Base-by-base conservation (phyloP, 2,888 invertebrate genomes). In the Tinea trinotella region DNA sequence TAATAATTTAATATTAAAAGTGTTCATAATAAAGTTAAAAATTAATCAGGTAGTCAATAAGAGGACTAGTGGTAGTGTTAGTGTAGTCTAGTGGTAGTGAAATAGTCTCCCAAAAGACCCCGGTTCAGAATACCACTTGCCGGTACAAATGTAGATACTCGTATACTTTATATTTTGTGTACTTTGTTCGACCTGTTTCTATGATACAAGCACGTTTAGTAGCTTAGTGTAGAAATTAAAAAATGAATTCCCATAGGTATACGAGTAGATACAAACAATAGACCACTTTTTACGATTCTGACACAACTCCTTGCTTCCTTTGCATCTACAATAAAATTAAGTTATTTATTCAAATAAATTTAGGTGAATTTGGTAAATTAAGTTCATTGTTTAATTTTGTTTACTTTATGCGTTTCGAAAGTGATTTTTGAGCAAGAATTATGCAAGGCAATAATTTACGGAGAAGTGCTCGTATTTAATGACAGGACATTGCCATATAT, bases 391-490 rank as follows among this genome's bases (percentile, higher is more conserved):
- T 7, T 40, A 18, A 66, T 59, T 57, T 58, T 58, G 57, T 56
- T 65, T 65, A 68, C 76, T 77, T 79, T 73, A 77, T 70, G 63
- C 69, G 70, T 72, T 81, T 78, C 70, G 82, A 84, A 83, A 81
- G 80, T 80, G 71, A 76, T 74, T 71, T 73, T 64, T 62, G 61
- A 56, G 56, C 62, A 63, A 18, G 48, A 12, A 20, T 77, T 76
- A 71, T 67, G 66, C 60, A 76, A 77, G 1, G n/a, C 12, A n/a
- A 24, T 24, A 12, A 64, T 74, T 72, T 72, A 70, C 64, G 68
- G 68, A 60, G 65, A 66, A 61, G 66, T n/a, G n/a, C n/a, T n/a
- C n/a, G n/a, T 61, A 61, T 63, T 71, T 74, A 70, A 74, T 70
- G 68, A 64, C 58, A 59, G 62, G 62, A 66, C 64, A 66, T 18